phyloP scores from a whole-genome alignment of 2,888 invertebrate species.

The Lithophane socia region DNA sequence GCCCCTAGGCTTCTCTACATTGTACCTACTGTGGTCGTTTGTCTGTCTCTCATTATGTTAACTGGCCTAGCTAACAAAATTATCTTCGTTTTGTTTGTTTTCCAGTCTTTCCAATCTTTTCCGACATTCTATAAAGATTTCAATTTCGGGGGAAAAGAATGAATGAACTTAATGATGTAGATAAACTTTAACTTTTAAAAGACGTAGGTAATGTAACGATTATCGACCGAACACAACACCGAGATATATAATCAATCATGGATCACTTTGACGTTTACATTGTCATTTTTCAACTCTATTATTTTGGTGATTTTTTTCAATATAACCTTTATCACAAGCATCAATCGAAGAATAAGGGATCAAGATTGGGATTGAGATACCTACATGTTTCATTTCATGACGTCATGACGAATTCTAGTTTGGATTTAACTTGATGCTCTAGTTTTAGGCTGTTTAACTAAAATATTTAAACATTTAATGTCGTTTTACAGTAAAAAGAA shows the following conservation, averaged over 20 bases:
- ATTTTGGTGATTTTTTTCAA: neutral
- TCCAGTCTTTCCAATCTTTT: neutral
- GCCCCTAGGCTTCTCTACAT: neutral
- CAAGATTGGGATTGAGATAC: neutral
- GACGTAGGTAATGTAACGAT: neutral
- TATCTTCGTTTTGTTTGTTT: neutral
- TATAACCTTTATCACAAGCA: neutral
- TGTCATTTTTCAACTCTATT: neutral
- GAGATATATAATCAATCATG: neutral
- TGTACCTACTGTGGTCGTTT: neutral
- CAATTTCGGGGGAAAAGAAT: neutral
- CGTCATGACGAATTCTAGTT: neutral
- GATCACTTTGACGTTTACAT: neutral
- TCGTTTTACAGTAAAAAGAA: neutral
- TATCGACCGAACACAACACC: neutral
- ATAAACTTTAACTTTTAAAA: neutral
- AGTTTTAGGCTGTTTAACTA: neutral
- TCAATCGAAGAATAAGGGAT: neutral
- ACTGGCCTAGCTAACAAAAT: no score
- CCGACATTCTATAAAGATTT: neutral
- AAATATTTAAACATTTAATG: neutral
- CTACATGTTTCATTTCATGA: neutral
- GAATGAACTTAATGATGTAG: neutral
- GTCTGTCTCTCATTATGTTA: neutral
- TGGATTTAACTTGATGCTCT: neutral